phyloP scores from a whole-genome alignment of 92 coral and sea anemone species.

The Metridium senile region DNA sequence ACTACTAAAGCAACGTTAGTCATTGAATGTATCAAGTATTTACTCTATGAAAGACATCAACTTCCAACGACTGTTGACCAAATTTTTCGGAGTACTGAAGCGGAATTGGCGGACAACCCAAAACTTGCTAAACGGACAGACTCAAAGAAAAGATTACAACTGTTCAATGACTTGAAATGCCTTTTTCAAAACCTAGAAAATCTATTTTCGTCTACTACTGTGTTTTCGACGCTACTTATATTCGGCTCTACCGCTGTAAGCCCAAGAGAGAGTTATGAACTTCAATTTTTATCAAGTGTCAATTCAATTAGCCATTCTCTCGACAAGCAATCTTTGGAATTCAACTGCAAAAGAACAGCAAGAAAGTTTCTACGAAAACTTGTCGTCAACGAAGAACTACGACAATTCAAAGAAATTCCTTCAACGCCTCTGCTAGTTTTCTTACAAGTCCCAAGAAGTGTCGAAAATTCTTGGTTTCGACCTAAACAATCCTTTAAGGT shows the following conservation, averaged over 20 bases:
- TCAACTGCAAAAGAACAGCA: slow-evolving; percentile 58
- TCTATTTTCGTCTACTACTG: slow-evolving; percentile 54
- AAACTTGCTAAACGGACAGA: slow-evolving; percentile 42
- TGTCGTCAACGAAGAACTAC: slow-evolving; percentile 70
- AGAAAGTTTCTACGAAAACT: slow-evolving; percentile 79
- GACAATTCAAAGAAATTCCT: slow-evolving; percentile 73
- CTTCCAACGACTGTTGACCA: slow-evolving; percentile 89
- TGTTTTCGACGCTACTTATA: slow-evolving; percentile 64
- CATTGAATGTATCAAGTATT: slow-evolving; percentile 77
- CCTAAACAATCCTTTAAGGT: slow-evolving; percentile 87
- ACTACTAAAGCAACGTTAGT: slow-evolving; percentile 52
- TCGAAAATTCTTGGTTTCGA: slow-evolving; percentile 74
- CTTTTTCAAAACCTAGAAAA: slow-evolving; percentile 70
- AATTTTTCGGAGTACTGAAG: slow-evolving; percentile 49
- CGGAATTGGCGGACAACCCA: slow-evolving; percentile 33
- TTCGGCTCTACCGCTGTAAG: slow-evolving; percentile 94
- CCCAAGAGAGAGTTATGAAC: slow-evolving; percentile 80
- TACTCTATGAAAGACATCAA: slow-evolving; percentile 89
- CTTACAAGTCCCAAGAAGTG: slow-evolving; percentile 64
- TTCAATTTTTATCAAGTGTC: slow-evolving; percentile 47
- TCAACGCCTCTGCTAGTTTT: slow-evolving; percentile 82
- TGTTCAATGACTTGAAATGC: slow-evolving; percentile 53
- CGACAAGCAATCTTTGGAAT: slow-evolving; percentile 28
- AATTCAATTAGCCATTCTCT: slow-evolving; percentile 11
- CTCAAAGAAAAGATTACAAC: slow-evolving; percentile 60